phyloP scores from a whole-genome alignment of 2,888 invertebrate genomes.

The Ophion costatus region DNA sequence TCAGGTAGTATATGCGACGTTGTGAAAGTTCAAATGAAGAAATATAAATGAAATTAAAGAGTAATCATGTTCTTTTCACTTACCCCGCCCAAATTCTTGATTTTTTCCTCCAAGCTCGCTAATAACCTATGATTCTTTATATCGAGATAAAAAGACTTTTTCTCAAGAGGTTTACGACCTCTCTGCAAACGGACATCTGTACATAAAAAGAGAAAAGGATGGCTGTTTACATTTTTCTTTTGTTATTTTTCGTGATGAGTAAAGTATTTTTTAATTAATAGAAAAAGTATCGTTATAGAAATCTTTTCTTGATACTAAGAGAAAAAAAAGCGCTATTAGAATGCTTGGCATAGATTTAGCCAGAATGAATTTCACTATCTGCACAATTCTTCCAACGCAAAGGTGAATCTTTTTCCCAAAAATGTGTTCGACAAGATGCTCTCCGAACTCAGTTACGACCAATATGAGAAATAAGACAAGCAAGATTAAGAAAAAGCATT shows the following conservation, averaged over 20 bases:
- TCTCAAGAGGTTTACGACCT: conserved; percentile 86
- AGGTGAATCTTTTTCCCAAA: no score
- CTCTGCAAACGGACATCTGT: conserved; percentile 81
- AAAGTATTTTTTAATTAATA: conserved; percentile 19
- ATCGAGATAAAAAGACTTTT: conserved; percentile 91
- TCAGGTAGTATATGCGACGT: not conserved
- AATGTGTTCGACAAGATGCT: not conserved
- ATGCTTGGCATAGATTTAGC: not conserved
- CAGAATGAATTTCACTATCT: no score
- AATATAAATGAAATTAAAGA: conserved; percentile 2
- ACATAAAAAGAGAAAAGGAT: conserved; percentile 12
- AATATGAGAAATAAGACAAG: no score
- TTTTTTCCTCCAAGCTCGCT: conserved; percentile 88
- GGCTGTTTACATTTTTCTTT: not conserved
- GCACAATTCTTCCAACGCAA: no score
- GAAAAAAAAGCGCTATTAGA: not conserved
- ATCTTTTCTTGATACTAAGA: conserved; percentile 1
- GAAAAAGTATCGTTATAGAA: not conserved
- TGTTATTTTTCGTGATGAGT: not conserved
- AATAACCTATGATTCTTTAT: conserved; percentile 89
- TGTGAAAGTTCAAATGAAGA: not conserved
- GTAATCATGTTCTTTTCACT: conserved; percentile 81
- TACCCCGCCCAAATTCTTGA: conserved; percentile 90
- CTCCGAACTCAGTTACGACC: no score
- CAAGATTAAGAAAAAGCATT: not conserved